Base-by-base conservation (phyloP, 2,797 vertebrate genomes). In the Sparus aurata region DNA sequence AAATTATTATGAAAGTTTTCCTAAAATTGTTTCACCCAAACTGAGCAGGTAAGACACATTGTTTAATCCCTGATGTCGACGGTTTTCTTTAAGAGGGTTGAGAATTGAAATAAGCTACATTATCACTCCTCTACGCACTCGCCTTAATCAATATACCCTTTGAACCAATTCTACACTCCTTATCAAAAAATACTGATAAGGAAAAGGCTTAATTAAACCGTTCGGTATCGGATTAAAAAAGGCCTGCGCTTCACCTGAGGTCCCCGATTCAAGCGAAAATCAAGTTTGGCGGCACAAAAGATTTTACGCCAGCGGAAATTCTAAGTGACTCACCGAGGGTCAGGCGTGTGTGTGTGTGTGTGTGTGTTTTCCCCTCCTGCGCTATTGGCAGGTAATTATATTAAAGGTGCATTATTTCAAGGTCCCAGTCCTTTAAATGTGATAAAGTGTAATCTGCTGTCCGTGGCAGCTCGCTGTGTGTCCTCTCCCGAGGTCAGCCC, bases 361-460 rank as follows among this genome's bases (percentile, higher is more conserved):
- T 69, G 18, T 52, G 30, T 34, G 30, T 34, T 73, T 53, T 75
- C 15, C 62, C 66, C 73, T 70, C 82, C 59, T 70, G 78, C 68
- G 80, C 83, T 87, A 87, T 82, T 92, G 92, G 87, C 84, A 90
- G 77, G 81, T 94, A 95, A 95, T 95, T 93, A 90, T 87, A 75
- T 91, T 90, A 92, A 94, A 95, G 81, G 85, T 91, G 88, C 89
- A 88, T 92, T 89, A 94, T 95, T 95, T 95, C 89, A 93, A 95
- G 87, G 90, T 92, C 81, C 66, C 72, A 49, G 85, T 93, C 93
- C 87, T 92, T 92, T 92, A 92, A 95, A 91, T 90, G 72, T 69
- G 87, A 94, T 93, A 91, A 93, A 91, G 82, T 70, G 65, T 91
- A 89, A 95, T 94, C 89, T 93, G 79, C 83, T 88, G 43, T 92